These are phyloP conservation scores for Dryococelus australis DNA, from an alignment of 2,888 invertebrate species.

Conservation along the genomic window DNA sequence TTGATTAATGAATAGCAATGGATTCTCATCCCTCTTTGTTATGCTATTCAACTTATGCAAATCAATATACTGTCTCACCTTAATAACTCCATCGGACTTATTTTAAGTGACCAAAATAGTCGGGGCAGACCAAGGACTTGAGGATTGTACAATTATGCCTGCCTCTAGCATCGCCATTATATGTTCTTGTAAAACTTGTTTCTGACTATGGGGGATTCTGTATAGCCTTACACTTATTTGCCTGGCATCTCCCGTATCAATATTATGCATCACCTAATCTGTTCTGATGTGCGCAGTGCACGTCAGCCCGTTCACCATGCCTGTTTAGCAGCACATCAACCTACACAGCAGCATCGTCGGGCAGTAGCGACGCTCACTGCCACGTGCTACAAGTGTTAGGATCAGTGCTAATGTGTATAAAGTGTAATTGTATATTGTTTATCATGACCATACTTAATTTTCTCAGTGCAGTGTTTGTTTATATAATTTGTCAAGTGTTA, in stretches of 20 bases:
- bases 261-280: not conserved
- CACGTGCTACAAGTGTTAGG: too few species aligned
- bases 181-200: not conserved
- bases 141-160: not conserved
- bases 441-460: too few species aligned
- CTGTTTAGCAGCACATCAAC: too few species aligned
- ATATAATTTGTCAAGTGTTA: too few species aligned
- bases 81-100: not conserved
- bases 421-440: too few species aligned
- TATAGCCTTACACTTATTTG: not conserved
- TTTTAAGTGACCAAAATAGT: slow-evolving; percentile 41
- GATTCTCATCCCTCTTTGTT: slow-evolving; percentile 45
- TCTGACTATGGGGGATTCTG: not conserved
- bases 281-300: too few species aligned
- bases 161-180: not conserved
- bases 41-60: slow-evolving; percentile 43
- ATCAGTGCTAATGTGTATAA: too few species aligned
- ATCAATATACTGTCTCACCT: slow-evolving; percentile 40
- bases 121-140: slow-evolving; percentile 44
- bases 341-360: too few species aligned
- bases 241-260: not conserved
- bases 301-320: too few species aligned
- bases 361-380: too few species aligned
- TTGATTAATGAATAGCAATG: slow-evolving; percentile 36
- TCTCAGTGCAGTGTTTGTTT: too few species aligned